These are phyloP conservation scores for Ceraclea dissimilis DNA, from an alignment of 2,888 invertebrate species.

Conservation along the genomic window DNA sequence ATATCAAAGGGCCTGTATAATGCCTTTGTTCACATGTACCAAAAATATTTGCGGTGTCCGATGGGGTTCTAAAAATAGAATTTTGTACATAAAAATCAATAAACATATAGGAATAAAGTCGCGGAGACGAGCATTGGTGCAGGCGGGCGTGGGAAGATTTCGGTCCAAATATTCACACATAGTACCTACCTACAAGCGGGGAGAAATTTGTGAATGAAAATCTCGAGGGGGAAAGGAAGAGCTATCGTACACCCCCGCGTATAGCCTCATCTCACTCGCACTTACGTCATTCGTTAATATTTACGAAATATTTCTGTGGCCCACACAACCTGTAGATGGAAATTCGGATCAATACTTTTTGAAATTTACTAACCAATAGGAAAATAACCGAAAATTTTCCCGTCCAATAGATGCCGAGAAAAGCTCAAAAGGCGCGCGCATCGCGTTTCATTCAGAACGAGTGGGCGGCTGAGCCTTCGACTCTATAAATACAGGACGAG, in stretches of 20 bases:
- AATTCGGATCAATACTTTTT: constrained; percentile 28
- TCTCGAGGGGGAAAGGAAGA: constrained; percentile 12
- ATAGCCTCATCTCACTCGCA: constrained; percentile 18
- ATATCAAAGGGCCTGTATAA: no score
- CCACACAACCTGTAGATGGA: constrained; percentile 29
- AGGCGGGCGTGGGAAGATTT: constrained; percentile 20
- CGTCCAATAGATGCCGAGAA: constrained; percentile 31
- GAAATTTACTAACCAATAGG: constrained; percentile 31
- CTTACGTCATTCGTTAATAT: constrained; percentile 25
- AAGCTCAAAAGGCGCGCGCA: constrained; percentile 32
- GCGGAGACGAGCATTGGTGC: constrained; percentile 11
- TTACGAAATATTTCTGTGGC: constrained; percentile 26
- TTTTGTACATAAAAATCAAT: constrained; percentile 8
- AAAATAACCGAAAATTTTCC: constrained; percentile 30
- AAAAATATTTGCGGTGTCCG: constrained; percentile 1
- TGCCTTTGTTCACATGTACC: no score
- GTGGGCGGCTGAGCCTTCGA: constrained; percentile 54
- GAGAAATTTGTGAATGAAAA: constrained; percentile 26
- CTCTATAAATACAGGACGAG: constrained; percentile 28
- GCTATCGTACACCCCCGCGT: constrained; percentile 2
- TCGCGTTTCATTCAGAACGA: constrained; percentile 59
- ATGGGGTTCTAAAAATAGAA: constrained; percentile 15
- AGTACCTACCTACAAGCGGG: constrained; percentile 4
- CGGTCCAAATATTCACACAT: constrained; percentile 17
- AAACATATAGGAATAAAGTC: constrained; percentile 13